phyloP scores from a whole-genome alignment of 1,140 invertebrate species.

The Pogonognathellus flavescens region DNA sequence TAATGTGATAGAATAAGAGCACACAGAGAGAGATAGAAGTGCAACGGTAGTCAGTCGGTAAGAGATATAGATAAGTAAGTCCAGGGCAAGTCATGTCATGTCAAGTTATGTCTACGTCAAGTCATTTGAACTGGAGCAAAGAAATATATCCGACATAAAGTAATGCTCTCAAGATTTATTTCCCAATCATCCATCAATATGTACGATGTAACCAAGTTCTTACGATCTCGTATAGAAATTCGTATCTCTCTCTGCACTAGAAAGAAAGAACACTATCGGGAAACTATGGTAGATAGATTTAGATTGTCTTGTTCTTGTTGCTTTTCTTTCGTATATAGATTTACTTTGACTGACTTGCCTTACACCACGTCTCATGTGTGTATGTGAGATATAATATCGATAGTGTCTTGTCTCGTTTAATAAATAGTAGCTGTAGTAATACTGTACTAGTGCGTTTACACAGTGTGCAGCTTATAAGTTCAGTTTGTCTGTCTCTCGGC shows the following conservation, averaged over 20 bases:
- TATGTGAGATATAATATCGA: conserved; percentile 27
- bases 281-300: conserved; percentile 37
- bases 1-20: not conserved
- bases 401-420: conserved; percentile 5
- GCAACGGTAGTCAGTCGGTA: not conserved
- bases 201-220: conserved; percentile 18
- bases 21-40: not conserved
- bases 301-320: conserved; percentile 29
- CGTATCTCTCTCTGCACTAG: not conserved
- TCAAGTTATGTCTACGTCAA: conserved; percentile 50
- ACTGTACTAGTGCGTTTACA: too few relatives aligned
- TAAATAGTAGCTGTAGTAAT: too few relatives aligned
- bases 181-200: conserved; percentile 59
- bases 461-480: too few relatives aligned
- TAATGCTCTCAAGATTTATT: conserved; percentile 58
- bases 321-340: conserved; percentile 26
- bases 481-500: not conserved
- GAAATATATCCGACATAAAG: conserved; percentile 49
- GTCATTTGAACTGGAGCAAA: conserved; percentile 47
- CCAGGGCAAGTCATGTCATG: conserved; percentile 45
- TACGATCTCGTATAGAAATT: too few relatives aligned
- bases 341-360: not conserved
- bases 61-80: conserved; percentile 29
- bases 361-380: conserved; percentile 9
- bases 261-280: not conserved